Conservation (phyloP, 1,140 invertebrate species). For the Lanistes nyassanus region DNA sequence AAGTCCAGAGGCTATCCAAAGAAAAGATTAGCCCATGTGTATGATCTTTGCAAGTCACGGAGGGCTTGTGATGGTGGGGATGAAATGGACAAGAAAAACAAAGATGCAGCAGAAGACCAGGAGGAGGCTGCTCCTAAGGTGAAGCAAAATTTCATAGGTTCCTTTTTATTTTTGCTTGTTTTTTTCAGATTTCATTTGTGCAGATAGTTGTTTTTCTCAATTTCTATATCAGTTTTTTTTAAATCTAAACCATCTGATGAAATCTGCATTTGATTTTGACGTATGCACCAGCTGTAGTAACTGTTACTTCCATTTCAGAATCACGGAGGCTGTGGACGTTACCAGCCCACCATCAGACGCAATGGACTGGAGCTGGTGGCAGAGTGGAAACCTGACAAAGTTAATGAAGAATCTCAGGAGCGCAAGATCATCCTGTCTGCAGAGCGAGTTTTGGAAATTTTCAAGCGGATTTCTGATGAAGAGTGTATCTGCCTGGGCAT, state of each 20-base stretch:
- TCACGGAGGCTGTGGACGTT: conserved; percentile 96
- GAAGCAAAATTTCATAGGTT: not conserved
- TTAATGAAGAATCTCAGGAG: conserved; percentile 95
- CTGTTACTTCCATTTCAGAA: conserved; percentile 68
- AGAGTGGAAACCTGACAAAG: conserved; percentile 91
- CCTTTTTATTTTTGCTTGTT: not conserved
- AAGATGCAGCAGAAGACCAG: conserved; percentile 34
- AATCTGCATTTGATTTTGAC: too few relatives aligned
- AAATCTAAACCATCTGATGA: too few relatives aligned
- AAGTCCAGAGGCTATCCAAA: conserved; percentile 97
- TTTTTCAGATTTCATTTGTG: not conserved
- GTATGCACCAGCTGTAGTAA: too few relatives aligned
- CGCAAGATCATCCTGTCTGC: conserved; percentile 84
- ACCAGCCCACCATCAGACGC: conserved; percentile 92
- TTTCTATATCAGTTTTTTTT: not conserved
- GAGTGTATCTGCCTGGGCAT: conserved; percentile 95
- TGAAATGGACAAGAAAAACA: conserved; percentile 82
- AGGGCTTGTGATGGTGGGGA: conserved; percentile 98
- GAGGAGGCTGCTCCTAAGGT: conserved; percentile 41
- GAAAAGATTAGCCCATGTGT: conserved; percentile 93
- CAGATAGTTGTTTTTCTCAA: not conserved
- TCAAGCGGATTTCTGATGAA: conserved; percentile 97
- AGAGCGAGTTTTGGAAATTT: conserved; percentile 95
- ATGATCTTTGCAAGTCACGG: conserved; percentile 98
- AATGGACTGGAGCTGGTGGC: conserved; percentile 91